phyloP scores from a whole-genome alignment of 30 jellyfish, hydroid and myxozoan genomes.

The Aurelia coerulea region DNA sequence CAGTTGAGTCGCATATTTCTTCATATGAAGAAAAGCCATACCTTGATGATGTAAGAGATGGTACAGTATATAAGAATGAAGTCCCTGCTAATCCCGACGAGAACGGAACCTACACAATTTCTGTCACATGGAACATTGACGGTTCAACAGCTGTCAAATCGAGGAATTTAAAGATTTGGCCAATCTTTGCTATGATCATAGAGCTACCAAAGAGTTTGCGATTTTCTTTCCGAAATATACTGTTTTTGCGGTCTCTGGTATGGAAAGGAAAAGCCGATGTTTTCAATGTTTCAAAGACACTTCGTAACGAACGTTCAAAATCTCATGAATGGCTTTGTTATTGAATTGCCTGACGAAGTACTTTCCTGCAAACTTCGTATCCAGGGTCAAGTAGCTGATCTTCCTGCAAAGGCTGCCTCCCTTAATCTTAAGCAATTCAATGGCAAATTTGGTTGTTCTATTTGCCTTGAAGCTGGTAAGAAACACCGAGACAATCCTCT shows the following conservation, averaged over 20 bases:
- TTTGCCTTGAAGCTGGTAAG: constrained; percentile 17
- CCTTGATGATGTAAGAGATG: constrained; percentile 1
- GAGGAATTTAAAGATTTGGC: background rate
- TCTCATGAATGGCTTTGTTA: background rate
- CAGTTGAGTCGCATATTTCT: background rate
- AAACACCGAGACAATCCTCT: constrained; percentile 8
- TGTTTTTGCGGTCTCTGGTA: background rate
- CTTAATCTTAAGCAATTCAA: background rate
- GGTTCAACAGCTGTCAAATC: constrained; percentile 1
- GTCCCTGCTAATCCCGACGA: background rate
- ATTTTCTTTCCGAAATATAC: too few species aligned
- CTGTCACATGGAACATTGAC: constrained; percentile 9
- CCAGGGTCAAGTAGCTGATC: constrained; percentile 12
- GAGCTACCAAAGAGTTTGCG: too few species aligned
- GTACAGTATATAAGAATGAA: background rate
- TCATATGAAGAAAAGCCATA: background rate
- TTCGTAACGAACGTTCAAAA: background rate
- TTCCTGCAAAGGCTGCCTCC: constrained; percentile 6
- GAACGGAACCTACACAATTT: background rate
- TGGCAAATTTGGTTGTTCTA: background rate
- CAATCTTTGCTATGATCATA: constrained; percentile 2
- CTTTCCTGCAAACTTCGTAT: background rate
- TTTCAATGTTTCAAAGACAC: background rate
- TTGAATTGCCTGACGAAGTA: background rate
- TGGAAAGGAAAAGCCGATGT: background rate